Percentiles rank a stretch among this genome's conserved stretches.
These are phyloP conservation scores for Cepphus grylle DNA, from an alignment of 2,113 vertebrate genomes.

Conservation along the genomic window DNA sequence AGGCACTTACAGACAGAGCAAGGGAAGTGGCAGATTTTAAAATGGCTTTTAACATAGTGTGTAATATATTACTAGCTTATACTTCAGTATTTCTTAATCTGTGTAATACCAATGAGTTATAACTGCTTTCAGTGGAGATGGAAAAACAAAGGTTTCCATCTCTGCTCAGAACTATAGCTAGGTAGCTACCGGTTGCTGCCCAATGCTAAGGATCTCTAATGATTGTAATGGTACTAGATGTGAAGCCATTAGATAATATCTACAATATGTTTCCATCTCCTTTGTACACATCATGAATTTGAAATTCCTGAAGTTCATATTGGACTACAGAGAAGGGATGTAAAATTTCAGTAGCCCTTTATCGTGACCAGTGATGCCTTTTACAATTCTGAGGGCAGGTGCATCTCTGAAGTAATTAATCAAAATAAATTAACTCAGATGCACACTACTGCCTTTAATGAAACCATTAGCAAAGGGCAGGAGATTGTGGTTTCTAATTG, in stretches of 20 bases:
- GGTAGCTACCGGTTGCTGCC: neutral
- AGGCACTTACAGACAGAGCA: neutral
- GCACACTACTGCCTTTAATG: conserved; percentile 1
- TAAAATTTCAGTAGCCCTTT: neutral
- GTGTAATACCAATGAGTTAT: neutral
- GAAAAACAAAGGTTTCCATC: neutral
- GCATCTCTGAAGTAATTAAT: neutral
- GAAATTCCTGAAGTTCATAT: neutral
- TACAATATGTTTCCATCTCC: neutral
- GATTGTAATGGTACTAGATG: neutral
- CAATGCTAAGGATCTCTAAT: neutral
- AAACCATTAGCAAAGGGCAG: conserved; percentile 45
- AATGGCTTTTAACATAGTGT: neutral
- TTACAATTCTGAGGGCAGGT: neutral
- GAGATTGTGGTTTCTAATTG: conserved; percentile 41
- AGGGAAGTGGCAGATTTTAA: neutral
- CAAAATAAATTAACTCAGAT: neutral
- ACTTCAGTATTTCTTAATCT: neutral
- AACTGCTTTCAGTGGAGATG: neutral
- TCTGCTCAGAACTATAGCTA: neutral
- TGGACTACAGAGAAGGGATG: neutral
- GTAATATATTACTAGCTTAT: neutral
- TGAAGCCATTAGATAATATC: neutral
- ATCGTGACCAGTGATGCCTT: neutral
- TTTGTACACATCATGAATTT: neutral